Evolutionary conservation across 2,888 invertebrate genomes (phyloP).

Genomic region (Chelonus formosanus): DNA sequence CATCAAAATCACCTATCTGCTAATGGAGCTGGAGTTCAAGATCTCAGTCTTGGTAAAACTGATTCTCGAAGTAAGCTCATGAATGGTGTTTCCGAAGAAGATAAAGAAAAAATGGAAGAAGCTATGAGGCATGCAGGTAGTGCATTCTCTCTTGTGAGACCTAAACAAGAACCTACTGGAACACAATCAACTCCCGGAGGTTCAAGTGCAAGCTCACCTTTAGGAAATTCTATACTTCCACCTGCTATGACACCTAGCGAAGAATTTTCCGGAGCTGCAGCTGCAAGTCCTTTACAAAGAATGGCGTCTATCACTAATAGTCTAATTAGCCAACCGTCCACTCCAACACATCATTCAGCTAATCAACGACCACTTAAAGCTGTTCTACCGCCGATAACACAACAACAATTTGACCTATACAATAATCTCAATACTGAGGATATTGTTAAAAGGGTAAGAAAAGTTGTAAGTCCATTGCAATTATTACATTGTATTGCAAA

Average conservation of each 20-base stretch:
- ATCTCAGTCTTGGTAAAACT: conserved; percentile 82
- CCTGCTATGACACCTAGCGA: conserved; percentile 84
- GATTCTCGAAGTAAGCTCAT: conserved; percentile 68
- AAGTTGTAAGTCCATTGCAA: conserved; percentile 31
- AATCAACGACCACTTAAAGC: conserved; percentile 92
- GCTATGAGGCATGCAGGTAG: conserved; percentile 81
- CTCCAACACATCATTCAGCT: conserved; percentile 84
- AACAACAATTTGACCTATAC: conserved; percentile 98
- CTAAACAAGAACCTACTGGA: conserved; percentile 78
- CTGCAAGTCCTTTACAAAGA: conserved; percentile 92
- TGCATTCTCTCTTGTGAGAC: conserved; percentile 88
- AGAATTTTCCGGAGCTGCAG: conserved; percentile 81
- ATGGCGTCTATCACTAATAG: conserved; percentile 99
- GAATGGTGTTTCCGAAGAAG: conserved; percentile 74
- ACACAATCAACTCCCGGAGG: conserved; percentile 74
- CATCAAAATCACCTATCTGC: conserved; percentile 65
- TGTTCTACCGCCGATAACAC: conserved; percentile 96
- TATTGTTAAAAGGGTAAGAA: conserved; percentile 84
- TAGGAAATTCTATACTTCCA: conserved; percentile 86
- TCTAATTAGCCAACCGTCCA: conserved; percentile 88
- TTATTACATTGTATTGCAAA: neutral
- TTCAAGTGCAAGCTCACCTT: conserved; percentile 83
- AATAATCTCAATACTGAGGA: conserved; percentile 98
- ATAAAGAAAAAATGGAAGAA: conserved; percentile 76
- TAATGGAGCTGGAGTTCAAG: conserved; percentile 73